Evolutionary conservation across 2,113 vertebrate genomes (phyloP).

Genomic region (Tenrec ecaudatus): DNA sequence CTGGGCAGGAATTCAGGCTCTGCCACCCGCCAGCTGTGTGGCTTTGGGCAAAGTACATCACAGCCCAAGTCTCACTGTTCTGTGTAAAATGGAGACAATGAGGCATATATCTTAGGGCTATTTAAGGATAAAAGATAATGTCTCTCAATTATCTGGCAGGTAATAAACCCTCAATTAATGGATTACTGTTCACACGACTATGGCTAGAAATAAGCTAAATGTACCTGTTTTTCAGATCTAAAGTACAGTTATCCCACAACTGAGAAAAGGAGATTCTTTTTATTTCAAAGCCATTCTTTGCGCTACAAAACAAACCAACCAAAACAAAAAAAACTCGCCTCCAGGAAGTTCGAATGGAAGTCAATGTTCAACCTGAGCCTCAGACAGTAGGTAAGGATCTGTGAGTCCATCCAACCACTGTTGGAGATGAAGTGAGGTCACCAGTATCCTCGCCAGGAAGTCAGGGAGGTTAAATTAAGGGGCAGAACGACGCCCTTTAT

Average conservation of each 20-base stretch:
- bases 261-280: not conserved
- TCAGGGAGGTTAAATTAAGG: not conserved
- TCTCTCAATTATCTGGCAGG: not conserved
- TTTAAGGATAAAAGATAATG: not conserved
- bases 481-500: not conserved
- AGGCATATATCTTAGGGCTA: not conserved
- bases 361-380: not conserved
- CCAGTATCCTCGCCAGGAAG: not conserved
- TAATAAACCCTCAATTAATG: not conserved
- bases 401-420: not conserved
- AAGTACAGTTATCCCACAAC: not conserved
- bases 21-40: not conserved
- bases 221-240: not conserved
- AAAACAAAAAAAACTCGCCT: not conserved
- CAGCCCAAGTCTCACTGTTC: not conserved
- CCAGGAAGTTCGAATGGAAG: not conserved
- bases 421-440: not conserved
- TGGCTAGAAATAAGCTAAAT: not conserved
- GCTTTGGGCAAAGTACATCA: not conserved
- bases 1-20: not conserved
- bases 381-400: not conserved
- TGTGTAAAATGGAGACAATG: not conserved
- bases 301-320: not conserved
- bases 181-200: not conserved
- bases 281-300: not conserved